Conservation (phyloP, 2,888 invertebrate genomes). For the Desoria tigrina region DNA sequence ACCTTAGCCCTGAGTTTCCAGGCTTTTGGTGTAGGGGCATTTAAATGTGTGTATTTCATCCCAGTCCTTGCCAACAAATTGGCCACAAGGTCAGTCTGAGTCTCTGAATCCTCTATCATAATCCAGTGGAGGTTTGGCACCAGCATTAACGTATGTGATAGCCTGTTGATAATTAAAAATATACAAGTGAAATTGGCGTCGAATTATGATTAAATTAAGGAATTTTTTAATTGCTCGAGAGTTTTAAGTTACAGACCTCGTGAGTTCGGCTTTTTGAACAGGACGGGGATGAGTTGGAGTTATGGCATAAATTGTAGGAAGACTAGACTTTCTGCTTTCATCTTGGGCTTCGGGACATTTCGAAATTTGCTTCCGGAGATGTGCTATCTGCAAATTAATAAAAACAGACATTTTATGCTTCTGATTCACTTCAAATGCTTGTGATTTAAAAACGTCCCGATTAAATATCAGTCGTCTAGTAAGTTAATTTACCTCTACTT, state of each 20-base stretch:
- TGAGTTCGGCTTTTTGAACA: constrained; percentile 91
- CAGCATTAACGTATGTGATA: constrained; percentile 82
- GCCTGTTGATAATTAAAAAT: too few relatives aligned
- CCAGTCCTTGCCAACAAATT: constrained; percentile 70
- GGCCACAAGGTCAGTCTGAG: constrained; percentile 70
- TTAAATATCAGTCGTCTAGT: too few relatives aligned
- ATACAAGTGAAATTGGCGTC: too few relatives aligned
- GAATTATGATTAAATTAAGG: neutral
- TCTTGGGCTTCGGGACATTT: constrained; percentile 18
- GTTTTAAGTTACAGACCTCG: constrained; percentile 63
- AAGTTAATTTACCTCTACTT: constrained; percentile 1
- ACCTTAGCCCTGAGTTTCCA: constrained; percentile 68
- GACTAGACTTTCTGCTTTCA: constrained; percentile 54
- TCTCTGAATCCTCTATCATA: constrained; percentile 80
- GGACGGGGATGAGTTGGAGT: constrained; percentile 88
- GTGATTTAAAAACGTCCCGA: too few relatives aligned
- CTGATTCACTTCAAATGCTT: too few relatives aligned
- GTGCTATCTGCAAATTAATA: constrained; percentile 22
- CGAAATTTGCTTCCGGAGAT: constrained; percentile 19
- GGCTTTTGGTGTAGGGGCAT: constrained; percentile 68
- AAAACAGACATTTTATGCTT: neutral
- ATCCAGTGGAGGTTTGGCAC: constrained; percentile 91
- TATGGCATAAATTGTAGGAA: constrained; percentile 81
- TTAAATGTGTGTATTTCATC: constrained; percentile 68
- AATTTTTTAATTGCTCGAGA: neutral